Conservation (phyloP, 2,888 invertebrate species). For the Plagodis dolabraria region DNA sequence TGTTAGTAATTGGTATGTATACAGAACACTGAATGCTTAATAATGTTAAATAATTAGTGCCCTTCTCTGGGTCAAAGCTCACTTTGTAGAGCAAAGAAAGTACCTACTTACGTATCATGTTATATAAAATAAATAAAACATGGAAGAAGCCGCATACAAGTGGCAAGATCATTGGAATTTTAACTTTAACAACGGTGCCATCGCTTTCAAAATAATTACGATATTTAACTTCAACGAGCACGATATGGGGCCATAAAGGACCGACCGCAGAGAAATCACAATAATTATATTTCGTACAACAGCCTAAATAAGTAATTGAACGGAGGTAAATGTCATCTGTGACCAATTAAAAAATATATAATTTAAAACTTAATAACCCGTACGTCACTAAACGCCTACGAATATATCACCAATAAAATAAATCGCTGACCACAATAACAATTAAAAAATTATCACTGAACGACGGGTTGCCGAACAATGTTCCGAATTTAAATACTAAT, state of each 20-base stretch:
- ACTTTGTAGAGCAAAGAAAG: no score
- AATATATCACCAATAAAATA: slow-evolving; percentile 45
- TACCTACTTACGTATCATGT: no score
- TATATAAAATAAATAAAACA: background rate
- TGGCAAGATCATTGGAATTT: slow-evolving; percentile 10
- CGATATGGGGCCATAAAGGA: slow-evolving; percentile 45
- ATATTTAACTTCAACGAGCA: slow-evolving; percentile 36
- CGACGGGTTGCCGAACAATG: slow-evolving; percentile 66
- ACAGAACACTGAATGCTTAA: no score
- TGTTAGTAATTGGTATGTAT: no score
- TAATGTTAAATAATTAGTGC: no score
- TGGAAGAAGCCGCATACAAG: background rate
- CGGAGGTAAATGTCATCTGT: slow-evolving; percentile 53
- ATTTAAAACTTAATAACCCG: slow-evolving; percentile 26
- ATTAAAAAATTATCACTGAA: slow-evolving; percentile 76
- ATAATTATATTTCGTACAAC: slow-evolving; percentile 42
- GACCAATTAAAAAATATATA: slow-evolving; percentile 49
- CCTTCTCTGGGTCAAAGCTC: no score
- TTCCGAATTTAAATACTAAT: slow-evolving; percentile 73
- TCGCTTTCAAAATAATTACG: slow-evolving; percentile 44
- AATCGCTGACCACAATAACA: slow-evolving; percentile 56
- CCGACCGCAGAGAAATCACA: slow-evolving; percentile 43
- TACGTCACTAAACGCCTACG: slow-evolving; percentile 29
- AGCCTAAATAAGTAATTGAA: slow-evolving; percentile 53
- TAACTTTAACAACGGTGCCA: slow-evolving; percentile 25